Evolutionary conservation across 2,888 invertebrate genomes (phyloP), one percentile per base, ranked within the genome.

Genomic region (Anthophora plumipes): DNA sequence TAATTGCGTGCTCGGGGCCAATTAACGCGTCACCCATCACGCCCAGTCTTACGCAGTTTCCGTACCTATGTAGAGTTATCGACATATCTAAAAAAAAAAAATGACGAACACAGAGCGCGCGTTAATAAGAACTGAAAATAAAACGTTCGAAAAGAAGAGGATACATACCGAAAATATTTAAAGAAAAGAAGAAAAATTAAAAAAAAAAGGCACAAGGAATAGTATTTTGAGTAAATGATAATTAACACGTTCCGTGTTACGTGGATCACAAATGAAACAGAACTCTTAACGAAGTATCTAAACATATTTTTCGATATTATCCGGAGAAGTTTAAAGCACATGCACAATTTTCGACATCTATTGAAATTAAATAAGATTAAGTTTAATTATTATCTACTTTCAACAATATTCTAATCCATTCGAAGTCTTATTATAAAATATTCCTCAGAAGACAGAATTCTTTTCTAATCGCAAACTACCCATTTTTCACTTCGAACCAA

Each of bases 1-100:
- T 91, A 37, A 92, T 88, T 0, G 92, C 84, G 93, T 96, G 96
- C 22, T 95, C 94, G 0, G 96, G 96, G 0, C 95, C 95, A n/a
- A 96, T 93, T 17, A 96, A 94, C 0, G 96, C 95, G 91, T 97
- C 96, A 0, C 95, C 95, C 96, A 97, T 97, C 9, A 96, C 96
- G 1, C 95, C 95, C 8, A 97, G 92, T 1, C 95, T 94, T 1
- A 96, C 95, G 1, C 95, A 94, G 85, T 95, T 95, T 0, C 95
- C 95, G 91, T 96, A 96, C 90, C 95, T 95, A 87, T 96, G 96
- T 66, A 96, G 94, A 63, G 96, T 96, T 80, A 96, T 93, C 0
- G 97, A 96, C 94, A 97, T 95, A 91, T 96, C 97, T 97, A 93
- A 46, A 41, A 39, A n/a, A n/a, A n/a, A 31, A 57, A 20, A 41